Percentiles rank a stretch among this genome's conserved stretches.
Conservation (phyloP, 2,113 vertebrate species). For the Lipophrys pholis region DNA sequence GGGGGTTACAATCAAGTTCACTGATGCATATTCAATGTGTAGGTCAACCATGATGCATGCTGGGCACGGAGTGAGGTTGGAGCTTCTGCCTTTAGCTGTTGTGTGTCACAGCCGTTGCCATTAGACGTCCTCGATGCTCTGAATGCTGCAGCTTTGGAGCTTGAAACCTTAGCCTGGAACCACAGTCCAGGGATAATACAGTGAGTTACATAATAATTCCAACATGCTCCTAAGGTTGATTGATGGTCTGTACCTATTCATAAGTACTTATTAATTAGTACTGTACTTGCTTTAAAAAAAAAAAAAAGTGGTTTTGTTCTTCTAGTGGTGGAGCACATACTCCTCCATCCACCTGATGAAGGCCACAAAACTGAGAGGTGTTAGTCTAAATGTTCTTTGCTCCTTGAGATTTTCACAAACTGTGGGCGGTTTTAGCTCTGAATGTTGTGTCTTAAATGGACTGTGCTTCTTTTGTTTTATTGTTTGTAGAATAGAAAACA, state of each 20-base stretch:
- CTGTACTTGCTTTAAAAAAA: background rate
- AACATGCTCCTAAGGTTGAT: background rate
- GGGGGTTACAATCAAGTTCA: conserved; percentile 42
- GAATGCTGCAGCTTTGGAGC: background rate
- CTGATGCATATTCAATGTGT: conserved; percentile 71
- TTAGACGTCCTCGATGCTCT: conserved; percentile 9
- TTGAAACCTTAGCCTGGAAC: background rate
- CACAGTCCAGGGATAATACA: background rate
- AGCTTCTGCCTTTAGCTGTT: conserved; percentile 60
- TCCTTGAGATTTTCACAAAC: too few species aligned
- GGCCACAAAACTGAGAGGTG: too few species aligned
- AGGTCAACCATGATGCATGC: conserved; percentile 73
- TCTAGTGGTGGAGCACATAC: too few species aligned
- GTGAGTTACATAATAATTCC: background rate
- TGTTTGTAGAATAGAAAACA: too few species aligned
- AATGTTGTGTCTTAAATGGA: too few species aligned
- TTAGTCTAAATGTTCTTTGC: too few species aligned
- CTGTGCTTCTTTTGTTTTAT: too few species aligned
- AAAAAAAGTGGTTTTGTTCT: too few species aligned
- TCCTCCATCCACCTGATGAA: too few species aligned
- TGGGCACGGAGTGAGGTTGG: conserved; percentile 35
- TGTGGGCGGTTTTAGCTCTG: too few species aligned
- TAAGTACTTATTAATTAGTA: too few species aligned
- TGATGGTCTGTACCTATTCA: too few species aligned
- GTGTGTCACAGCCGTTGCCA: conserved; percentile 40